These are phyloP conservation scores for Drosophila ercepeae DNA, from an alignment of 1,140 invertebrate genomes.

Conservation along the genomic window DNA sequence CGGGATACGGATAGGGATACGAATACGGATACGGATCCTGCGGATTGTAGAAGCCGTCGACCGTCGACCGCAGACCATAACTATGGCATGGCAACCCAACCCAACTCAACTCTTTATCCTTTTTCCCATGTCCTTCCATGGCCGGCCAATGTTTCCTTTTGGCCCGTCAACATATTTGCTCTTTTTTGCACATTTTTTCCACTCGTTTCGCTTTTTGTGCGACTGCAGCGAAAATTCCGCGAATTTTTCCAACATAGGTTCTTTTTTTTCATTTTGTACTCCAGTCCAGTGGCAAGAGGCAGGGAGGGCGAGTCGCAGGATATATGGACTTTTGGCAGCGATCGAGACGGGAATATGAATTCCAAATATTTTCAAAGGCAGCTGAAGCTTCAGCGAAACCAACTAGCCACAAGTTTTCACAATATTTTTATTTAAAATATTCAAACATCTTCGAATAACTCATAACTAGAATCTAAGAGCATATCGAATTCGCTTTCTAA, in stretches of 20 bases:
- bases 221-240: slow-evolving; percentile 78
- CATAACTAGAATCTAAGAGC: neutral
- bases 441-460: no score
- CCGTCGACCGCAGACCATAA: slow-evolving; percentile 58
- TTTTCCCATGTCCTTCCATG: neutral
- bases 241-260: slow-evolving; percentile 73
- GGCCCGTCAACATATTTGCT: slow-evolving; percentile 72
- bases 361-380: slow-evolving; percentile 26
- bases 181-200: slow-evolving; percentile 12
- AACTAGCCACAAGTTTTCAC: slow-evolving; percentile 3
- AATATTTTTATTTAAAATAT: neutral
- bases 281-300: slow-evolving; percentile 9
- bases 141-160: slow-evolving; percentile 45
- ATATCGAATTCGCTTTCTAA: neutral
- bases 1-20: slow-evolving; percentile 3
- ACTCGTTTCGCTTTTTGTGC: slow-evolving; percentile 56
- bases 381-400: slow-evolving; percentile 16
- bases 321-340: slow-evolving; percentile 50
- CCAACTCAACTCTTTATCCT: neutral
- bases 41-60: slow-evolving; percentile 26
- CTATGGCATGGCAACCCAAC: slow-evolving; percentile 37
- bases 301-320: slow-evolving; percentile 3
- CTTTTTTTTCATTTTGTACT: no score
- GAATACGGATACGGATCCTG: slow-evolving; percentile 25
- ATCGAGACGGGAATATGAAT: slow-evolving; percentile 28